Evolutionary conservation across 2,888 invertebrate species (phyloP).

Genomic region (Leptura quadrifasciata): DNA sequence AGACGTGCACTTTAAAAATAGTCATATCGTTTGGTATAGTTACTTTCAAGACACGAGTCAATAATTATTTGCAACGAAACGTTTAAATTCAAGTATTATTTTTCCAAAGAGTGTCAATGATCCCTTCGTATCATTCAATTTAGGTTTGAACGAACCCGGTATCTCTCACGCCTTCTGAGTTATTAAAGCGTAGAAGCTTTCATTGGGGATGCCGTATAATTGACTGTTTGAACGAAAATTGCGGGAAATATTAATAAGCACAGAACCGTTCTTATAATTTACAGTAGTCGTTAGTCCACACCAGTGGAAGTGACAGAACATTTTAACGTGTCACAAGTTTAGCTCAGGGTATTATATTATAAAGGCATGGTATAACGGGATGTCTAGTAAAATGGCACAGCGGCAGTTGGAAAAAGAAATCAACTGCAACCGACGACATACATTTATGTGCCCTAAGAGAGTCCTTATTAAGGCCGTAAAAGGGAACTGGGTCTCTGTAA

Average conservation of each 20-base stretch:
- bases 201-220: too few relatives aligned
- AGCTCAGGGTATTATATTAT: conserved; percentile 13
- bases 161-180: too few relatives aligned
- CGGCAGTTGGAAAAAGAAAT: background rate
- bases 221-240: background rate
- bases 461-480: conserved; percentile 11
- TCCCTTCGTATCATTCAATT: too few relatives aligned
- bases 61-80: too few relatives aligned
- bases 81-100: too few relatives aligned
- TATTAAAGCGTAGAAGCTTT: too few relatives aligned
- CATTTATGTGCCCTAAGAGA: conserved; percentile 21
- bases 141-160: too few relatives aligned
- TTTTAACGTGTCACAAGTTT: conserved; percentile 23
- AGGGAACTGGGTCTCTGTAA: background rate
- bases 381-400: background rate
- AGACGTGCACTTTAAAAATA: too few relatives aligned
- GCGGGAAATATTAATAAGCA: background rate
- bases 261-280: background rate
- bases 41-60: too few relatives aligned
- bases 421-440: conserved; percentile 7
- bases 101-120: too few relatives aligned
- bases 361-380: background rate
- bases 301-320: conserved; percentile 18
- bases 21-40: too few relatives aligned
- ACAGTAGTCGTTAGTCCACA: background rate